Evolutionary conservation across 2,888 invertebrate species (phyloP), one percentile per base, ranked within the genome.

Genomic region (Sesia apiformis): DNA sequence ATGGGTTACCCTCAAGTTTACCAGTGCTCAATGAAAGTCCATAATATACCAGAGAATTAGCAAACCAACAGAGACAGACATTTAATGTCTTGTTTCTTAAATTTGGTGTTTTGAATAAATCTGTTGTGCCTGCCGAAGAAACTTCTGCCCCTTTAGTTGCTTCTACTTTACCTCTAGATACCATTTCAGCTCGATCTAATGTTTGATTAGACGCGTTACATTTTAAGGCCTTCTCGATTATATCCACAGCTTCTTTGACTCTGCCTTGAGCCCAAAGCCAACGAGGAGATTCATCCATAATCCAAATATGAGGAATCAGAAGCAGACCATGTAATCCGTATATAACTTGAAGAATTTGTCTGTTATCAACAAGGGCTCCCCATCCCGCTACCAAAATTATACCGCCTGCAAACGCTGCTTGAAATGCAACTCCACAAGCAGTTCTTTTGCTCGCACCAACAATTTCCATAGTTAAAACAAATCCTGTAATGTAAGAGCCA

Each of bases 261-360:
- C 93, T 90, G 0, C 96, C 96, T 73, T 96, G 95, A 42, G 94
- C 93, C 96, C 96, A 96, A 4, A 96, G 79, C 96, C 96, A 97
- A 8, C 96, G 91, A 0, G 96, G 96, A 4, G 96, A 96, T 83
- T 97, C 96, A 65, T 96, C 96, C 92, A 97, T 94, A 4, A 95
- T 81, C 96, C 96, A 96, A 91, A 95, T 95, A 71, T 96, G 96
- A 1, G 92, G 94, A 41, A 96, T 78, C 0, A 96, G 90, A 0
- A 95, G 72, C 23, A 93, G 78, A 53, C 94, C 92, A 67, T 96
- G 96, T 40, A 95, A 80, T 2, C 96, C 96, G 67, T 96, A 96
- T 3, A 94, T 82, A 0, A 95, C 87, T 84, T 96, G 96, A n/a
- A 96, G 88, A 64, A 93, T 78, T 77, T 92, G 91, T 52, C 94